Conservation (phyloP, 2,113 vertebrate species). For the Cephalophus harveyi region DNA sequence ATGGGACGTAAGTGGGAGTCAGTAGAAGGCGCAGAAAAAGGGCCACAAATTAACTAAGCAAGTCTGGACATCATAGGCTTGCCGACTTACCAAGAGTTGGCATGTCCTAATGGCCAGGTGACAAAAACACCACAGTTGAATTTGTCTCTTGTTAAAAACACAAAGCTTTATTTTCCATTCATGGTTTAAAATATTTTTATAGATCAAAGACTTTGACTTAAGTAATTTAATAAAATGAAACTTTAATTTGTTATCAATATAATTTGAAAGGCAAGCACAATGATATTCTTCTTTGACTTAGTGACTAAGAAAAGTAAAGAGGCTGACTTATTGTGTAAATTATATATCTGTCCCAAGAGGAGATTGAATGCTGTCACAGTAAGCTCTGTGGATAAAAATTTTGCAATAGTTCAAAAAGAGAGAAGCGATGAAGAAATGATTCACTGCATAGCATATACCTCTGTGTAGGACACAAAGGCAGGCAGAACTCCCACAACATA, state of each 20-base stretch:
- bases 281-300: neutral
- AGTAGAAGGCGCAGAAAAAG: neutral
- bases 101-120: neutral
- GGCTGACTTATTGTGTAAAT: neutral
- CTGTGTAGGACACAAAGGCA: neutral
- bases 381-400: neutral
- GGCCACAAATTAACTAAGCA: neutral
- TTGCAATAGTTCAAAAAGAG: neutral
- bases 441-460: neutral
- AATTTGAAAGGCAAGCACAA: neutral
- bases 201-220: neutral
- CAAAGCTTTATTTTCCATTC: neutral
- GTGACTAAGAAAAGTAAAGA: neutral
- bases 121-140: neutral
- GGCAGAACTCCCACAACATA: neutral
- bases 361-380: neutral
- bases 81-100: neutral
- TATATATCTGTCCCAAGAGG: neutral
- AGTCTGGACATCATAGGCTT: neutral
- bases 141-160: slow-evolving; percentile 18
- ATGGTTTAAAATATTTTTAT: neutral
- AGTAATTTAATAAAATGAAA: slow-evolving; percentile 21
- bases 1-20: neutral
- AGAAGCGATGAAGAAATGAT: neutral
- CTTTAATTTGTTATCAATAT: slow-evolving; percentile 9